These are phyloP conservation scores for Paramacrobiotus metropolitanus DNA, from an alignment of 1,140 invertebrate species.

Conservation along the genomic window DNA sequence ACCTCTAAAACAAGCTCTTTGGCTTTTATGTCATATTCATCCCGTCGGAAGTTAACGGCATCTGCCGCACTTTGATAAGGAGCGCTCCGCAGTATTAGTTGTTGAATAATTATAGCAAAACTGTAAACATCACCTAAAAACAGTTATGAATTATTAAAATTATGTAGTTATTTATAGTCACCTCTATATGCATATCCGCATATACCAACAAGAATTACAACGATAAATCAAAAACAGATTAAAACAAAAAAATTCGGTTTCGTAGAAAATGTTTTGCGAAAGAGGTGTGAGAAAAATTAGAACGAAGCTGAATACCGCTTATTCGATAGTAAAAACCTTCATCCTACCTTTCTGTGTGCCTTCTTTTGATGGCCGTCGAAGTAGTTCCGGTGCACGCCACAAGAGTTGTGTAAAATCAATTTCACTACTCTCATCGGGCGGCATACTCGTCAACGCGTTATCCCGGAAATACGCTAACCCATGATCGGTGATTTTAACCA, in stretches of 20 bases:
- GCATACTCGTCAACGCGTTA: not conserved
- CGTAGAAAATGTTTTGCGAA: too few relatives aligned
- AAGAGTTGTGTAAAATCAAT: slow-evolving; percentile 22
- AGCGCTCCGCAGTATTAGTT: slow-evolving; percentile 52
- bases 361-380: slow-evolving; percentile 25
- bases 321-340: too few relatives aligned
- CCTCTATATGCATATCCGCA: too few relatives aligned
- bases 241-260: too few relatives aligned
- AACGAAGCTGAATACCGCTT: too few relatives aligned
- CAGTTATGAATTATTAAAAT: too few relatives aligned
- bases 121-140: slow-evolving; percentile 51
- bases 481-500: slow-evolving; percentile 90
- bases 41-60: not conserved
- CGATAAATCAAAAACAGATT: too few relatives aligned
- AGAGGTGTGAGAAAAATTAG: too few relatives aligned
- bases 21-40: not conserved
- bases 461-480: slow-evolving; percentile 35
- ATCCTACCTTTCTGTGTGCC: not conserved
- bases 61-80: slow-evolving; percentile 26
- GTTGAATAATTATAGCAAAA: slow-evolving; percentile 60
- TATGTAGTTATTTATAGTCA: too few relatives aligned
- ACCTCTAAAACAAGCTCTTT: not conserved
- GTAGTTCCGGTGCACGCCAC: slow-evolving; percentile 77
- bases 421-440: slow-evolving; percentile 21
- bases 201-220: too few relatives aligned